Evolutionary conservation across 2,797 vertebrate genomes (phyloP), one percentile per base, ranked within the genome.

Genomic region (Corythornis leucogaster): DNA sequence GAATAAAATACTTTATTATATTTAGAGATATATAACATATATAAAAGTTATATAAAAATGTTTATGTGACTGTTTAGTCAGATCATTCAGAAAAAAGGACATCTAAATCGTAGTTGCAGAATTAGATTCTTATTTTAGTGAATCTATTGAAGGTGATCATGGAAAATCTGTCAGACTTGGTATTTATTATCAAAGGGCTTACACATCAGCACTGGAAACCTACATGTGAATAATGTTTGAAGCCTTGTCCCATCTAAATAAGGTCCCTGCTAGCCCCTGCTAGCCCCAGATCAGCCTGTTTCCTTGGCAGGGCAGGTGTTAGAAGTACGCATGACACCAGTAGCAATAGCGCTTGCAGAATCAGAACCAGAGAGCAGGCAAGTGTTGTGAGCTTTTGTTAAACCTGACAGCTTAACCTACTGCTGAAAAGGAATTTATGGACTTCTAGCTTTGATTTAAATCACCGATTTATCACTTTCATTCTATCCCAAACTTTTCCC

Each of bases 401-500:
- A 90, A 89, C n/a, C 80, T 91, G 94, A 95, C 94, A 95, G 85
- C 80, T 93, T 94, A 95, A 95, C 83, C 81, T 92, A 30, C 80
- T 93, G 91, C 68, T 96, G 91, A 95, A 94, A 87, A 93, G 35
- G 75, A 92, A 96, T 92, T 93, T 91, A 91, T 96, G 83, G 91
- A 82, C 71, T 82, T 86, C 61, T 77, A 96, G 45, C 42, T 82
- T 74, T 68, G 83, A 93, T 90, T 96, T 92, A 90, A 96, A 80
- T 45, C 78, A 55, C 20, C 91, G 81, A 90, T 92, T 91, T 96
- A 94, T 89, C 87, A 66, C 91, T 89, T 91, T 71, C 40, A 51
- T 78, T 87, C 71, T 53, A 38, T 45, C 22, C 28, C 0, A 0
- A 63, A 48, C 31, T 71, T 89, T 70, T 33, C 68, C 61, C 51